Base-by-base conservation (phyloP, 30 jellyfish, hydroid and myxozoan species). In the Hydractinia symbiolongicarpus region DNA sequence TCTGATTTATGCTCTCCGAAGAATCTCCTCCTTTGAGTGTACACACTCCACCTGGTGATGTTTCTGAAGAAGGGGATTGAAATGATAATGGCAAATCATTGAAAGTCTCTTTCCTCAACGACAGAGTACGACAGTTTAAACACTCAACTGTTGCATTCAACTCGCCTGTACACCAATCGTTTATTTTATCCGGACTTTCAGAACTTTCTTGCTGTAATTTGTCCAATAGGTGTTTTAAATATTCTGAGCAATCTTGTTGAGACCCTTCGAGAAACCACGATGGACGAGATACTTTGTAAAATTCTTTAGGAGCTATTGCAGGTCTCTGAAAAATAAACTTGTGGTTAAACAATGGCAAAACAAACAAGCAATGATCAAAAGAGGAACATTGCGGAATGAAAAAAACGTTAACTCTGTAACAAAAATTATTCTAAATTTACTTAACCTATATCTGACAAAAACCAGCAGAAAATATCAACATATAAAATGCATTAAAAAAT, bases 161-260 rank as follows among this genome's bases (percentile, higher is more conserved):
- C 55, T 84, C 88, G 44, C 97, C 97, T 5, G 95, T 81, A 58
- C 84, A 90, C 87, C 54, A n/a, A 14, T 64, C 61, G 50, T 50
- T 55, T 9, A 82, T 54, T 52, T 20, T n/a, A 13, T 70, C 86
- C 40, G 72, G 3, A 51, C 79, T 78, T 58, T 79, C 87, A 10
- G 53, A 5, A 30, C 53, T 54, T 64, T 90, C 97, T 53, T 81
- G 92, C 54, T 90, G 93, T 21, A 90, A 9, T 40, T 64, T 66
- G 20, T 90, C 97, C 54, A 90, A 67, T 51, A 90, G 84, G 70
- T 81, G 55, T 61, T 90, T 90, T 84, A 90, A 70, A 86, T 85
- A 90, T 74, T 90, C 97, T n/a, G 97, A 90, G 77, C 97, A 90
- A 81, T 90, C 97, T 77, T 90, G 97, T 73, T 90, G 97, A 9